Percentiles rank a stretch among this genome's conserved stretches.
Conservation (phyloP, 2,113 vertebrate species). For the Brachyhypopomus occidentalis region DNA sequence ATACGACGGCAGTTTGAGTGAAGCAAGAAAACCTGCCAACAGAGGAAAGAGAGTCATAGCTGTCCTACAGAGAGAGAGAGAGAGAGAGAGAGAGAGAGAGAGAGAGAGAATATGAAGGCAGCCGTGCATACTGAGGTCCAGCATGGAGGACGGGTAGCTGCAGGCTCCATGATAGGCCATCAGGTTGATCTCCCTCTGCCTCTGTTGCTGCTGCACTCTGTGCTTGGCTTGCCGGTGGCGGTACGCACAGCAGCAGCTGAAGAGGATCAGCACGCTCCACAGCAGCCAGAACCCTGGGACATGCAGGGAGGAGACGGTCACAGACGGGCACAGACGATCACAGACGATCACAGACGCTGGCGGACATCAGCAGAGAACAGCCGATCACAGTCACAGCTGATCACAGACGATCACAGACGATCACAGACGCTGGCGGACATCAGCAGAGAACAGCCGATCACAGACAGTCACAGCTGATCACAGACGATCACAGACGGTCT, state of each 20-base stretch:
- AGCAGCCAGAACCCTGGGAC: slow-evolving; percentile 94
- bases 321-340: neutral
- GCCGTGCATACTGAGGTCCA: slow-evolving; percentile 87
- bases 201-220: slow-evolving; percentile 92
- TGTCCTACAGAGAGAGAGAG: neutral
- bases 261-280: slow-evolving; percentile 92
- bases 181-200: slow-evolving; percentile 95
- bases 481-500: neutral
- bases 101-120: neutral
- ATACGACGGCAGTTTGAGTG: slow-evolving; percentile 92
- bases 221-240: slow-evolving; percentile 93
- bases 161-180: slow-evolving; percentile 92
- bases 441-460: neutral
- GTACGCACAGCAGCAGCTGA: slow-evolving; percentile 95
- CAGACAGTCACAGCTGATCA: no score
- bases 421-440: no score
- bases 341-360: neutral
- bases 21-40: slow-evolving; percentile 83
- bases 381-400: neutral
- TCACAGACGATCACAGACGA: neutral
- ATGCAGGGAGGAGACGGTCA: slow-evolving; percentile 15
- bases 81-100: neutral
- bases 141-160: slow-evolving; percentile 82
- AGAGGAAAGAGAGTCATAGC: neutral
- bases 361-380: no score